Conservation (phyloP, 92 coral and sea anemone genomes). For the Heliopora coerulea region DNA sequence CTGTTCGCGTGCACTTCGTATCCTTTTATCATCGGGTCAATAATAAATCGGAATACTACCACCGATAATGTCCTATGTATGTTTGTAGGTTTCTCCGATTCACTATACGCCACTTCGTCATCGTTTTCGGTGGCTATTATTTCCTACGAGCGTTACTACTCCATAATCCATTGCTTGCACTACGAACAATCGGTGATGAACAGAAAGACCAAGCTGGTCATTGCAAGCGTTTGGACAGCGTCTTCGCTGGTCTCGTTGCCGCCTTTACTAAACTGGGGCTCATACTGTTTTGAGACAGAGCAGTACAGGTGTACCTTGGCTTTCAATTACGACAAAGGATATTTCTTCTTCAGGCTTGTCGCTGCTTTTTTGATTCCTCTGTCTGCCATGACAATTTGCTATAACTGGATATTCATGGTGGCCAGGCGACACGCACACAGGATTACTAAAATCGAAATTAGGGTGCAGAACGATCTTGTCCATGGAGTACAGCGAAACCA, state of each 20-base stretch:
- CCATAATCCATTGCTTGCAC: constrained; percentile 86
- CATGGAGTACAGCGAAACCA: constrained; percentile 48
- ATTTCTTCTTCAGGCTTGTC: constrained; percentile 60
- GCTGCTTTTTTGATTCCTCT: constrained; percentile 66
- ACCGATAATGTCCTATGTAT: constrained; percentile 54
- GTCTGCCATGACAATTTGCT: constrained; percentile 72
- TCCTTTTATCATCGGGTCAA: constrained; percentile 69
- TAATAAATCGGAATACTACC: constrained; percentile 17
- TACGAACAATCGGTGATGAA: constrained; percentile 85
- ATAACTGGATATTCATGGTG: constrained; percentile 84
- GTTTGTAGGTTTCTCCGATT: constrained; percentile 74
- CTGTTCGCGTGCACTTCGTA: constrained; percentile 63
- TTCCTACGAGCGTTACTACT: constrained; percentile 87
- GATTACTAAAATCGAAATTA: constrained; percentile 86
- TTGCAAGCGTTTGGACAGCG: constrained; percentile 75
- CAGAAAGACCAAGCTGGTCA: constrained; percentile 64
- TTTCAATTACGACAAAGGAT: constrained; percentile 62
- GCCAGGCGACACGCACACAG: constrained; percentile 92
- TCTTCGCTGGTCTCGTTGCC: constrained; percentile 64
- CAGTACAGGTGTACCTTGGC: constrained; percentile 72
- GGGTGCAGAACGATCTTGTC: constrained; percentile 67
- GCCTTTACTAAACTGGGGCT: constrained; percentile 85
- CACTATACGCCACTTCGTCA: constrained; percentile 71
- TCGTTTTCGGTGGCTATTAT: constrained; percentile 85
- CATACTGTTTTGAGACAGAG: constrained; percentile 52